Base-by-base conservation (phyloP, 2,888 invertebrate species). In the Frankliniella intonsa region DNA sequence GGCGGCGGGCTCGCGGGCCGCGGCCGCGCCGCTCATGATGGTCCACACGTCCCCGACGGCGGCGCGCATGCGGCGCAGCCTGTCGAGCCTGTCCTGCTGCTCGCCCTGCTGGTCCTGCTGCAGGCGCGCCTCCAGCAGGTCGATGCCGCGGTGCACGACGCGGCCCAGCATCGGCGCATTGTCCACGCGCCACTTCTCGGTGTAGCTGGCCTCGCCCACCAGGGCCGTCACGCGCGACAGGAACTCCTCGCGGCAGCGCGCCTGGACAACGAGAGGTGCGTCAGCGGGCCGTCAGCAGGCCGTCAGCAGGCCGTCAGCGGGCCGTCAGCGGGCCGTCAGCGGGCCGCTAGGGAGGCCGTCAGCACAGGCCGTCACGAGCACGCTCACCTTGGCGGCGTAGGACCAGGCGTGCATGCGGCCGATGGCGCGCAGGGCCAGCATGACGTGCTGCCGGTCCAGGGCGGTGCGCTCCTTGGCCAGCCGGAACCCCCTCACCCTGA, bases 1-100 rank as follows among this genome's bases (percentile, higher is more conserved):
- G 49, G 82, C 82, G 3, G 80, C 50, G 1, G 85, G 84, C 69
- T 76, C 69, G 22, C 12, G n/a, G 11, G 9, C 22, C 22, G 69
- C 25, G 69, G 25, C 69, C 8, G 69, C 69, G 22, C 22, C 69
- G 22, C 12, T 22, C 69, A 76, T 76, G 69, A 76, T 12, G 69
- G 69, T 5, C 25, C 9, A 76, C 22, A 1, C 69, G 69, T 76
- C 12, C 11, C 3, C 69, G 69, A 25, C 69, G 69, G 25, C 11
- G 69, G 22, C 69, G 22, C 12, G 22, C 22, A 76, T n/a, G 22
- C 69, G n/a, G 69, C 25, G 22, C 69, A 76, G 69, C 25, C 69
- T 22, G 22, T 76, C 69, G 22, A 76, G 25, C 62, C 17, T 62
- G 17, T 25, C 22, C 69, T 25, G 69, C 11, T 76, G 22, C 22